Conservation (phyloP, 2,888 invertebrate species). For the Archaeoteleia sp. region DNA sequence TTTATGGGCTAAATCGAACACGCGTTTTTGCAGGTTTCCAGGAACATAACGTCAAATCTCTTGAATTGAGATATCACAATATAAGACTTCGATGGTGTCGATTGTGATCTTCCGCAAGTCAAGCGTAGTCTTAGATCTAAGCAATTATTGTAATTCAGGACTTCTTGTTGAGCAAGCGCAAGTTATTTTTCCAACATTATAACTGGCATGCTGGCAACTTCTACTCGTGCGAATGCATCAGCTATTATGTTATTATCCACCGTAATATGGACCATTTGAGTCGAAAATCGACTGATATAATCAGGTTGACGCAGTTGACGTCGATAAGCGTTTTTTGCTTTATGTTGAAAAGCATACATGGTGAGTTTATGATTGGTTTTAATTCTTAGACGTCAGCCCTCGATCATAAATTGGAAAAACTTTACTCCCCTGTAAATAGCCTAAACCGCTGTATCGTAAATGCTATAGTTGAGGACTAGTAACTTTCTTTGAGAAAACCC, state of each 20-base stretch:
- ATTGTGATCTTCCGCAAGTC: too few species aligned
- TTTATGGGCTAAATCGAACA: too few species aligned
- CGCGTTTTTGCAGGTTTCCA: too few species aligned
- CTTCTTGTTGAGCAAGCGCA: too few species aligned
- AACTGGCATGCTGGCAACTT: too few species aligned
- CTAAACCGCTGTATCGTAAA: slow-evolving; percentile 10
- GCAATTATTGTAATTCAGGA: too few species aligned
- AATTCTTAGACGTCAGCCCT: background rate
- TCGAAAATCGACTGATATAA: slow-evolving; percentile 15
- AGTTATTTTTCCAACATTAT: too few species aligned
- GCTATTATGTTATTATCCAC: slow-evolving; percentile 21
- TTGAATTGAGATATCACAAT: too few species aligned
- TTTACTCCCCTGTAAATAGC: slow-evolving; percentile 7
- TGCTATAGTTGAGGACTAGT: slow-evolving; percentile 1
- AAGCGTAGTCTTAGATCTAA: too few species aligned
- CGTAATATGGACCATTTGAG: slow-evolving; percentile 8
- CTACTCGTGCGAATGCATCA: slow-evolving; percentile 8
- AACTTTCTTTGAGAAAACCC: slow-evolving; percentile 10
- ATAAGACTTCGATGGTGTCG: background rate
- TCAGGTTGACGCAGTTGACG: slow-evolving; percentile 13
- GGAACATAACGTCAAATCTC: too few species aligned
- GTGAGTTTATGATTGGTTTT: background rate
- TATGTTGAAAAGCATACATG: background rate
- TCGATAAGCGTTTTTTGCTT: slow-evolving; percentile 13
- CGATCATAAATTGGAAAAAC: slow-evolving; percentile 15